Evolutionary conservation across 2,113 vertebrate species (phyloP), one percentile per base, ranked within the genome.

Genomic region (Ovis canadensis): DNA sequence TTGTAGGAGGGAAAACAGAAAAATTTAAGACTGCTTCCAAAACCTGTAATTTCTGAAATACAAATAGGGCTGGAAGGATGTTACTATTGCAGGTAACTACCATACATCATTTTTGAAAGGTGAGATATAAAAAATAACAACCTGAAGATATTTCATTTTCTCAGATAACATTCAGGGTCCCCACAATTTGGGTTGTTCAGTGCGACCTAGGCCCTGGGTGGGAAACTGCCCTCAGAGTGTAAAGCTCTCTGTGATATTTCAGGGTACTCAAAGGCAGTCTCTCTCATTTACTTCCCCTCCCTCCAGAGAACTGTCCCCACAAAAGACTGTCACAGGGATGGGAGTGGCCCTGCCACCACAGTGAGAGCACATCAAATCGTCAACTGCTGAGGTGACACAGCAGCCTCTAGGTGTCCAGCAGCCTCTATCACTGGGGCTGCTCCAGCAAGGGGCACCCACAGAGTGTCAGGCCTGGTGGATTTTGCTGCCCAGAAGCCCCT

Each of bases 361-460:
- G 25, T 31, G 45, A 62, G 3, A 29, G 21, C 31, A 14, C 52
- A 27, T 57, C 52, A 33, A 12, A n/a, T 10, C 25, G 9, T 40
- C 33, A 29, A 3, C 12, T 27, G 31, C 45, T 36, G 45, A 82
- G 33, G 45, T 50, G 90, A 7, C 43, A 27, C 4, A 10, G 33
- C 3, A 0, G 77, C 36, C 78, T 52, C 16, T 12, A 6, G 48
- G 36, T 6, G 27, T 54, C 13, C 45, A 29, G 78, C 1, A 1
- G 78, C 40, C 59, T 16, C 17, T 0, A 2, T 31, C 1, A 0
- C 17, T 5, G 4, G 25, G n/a, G 14, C 14, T 45, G n/a, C 19
- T n/a, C 54, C 54, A 45, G 13, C 8, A 59, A 21, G 36, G 23
- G 55, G 4, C 82, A 36, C 31, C 33, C 45, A 9, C 57, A 45